These are phyloP conservation scores for Maconellicoccus hirsutus DNA, from an alignment of 1,140 invertebrate species.

Conservation along the genomic window DNA sequence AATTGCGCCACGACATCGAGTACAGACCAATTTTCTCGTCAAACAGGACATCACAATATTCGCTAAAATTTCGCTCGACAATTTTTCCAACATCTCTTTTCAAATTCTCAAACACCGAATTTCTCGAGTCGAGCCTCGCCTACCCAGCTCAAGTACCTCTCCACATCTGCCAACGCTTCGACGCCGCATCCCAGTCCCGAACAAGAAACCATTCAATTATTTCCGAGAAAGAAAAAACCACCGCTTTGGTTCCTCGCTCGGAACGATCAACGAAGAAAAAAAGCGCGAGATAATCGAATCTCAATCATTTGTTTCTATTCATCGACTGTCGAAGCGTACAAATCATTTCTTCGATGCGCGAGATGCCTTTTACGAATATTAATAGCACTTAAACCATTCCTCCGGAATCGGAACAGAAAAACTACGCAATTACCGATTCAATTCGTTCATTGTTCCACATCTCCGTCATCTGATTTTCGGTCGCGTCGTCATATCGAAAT, in stretches of 20 bases:
- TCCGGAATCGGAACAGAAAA: neutral
- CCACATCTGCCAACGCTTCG: too few relatives aligned
- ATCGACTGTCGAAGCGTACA: neutral
- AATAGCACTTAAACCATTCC: slow-evolving; percentile 9
- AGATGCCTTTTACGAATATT: neutral
- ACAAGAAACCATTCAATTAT: neutral
- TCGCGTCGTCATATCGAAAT: neutral
- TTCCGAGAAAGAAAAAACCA: too few relatives aligned
- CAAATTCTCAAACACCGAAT: slow-evolving; percentile 1
- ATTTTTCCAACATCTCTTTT: neutral
- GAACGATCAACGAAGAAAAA: too few relatives aligned
- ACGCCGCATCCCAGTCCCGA: too few relatives aligned
- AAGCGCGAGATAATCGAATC: neutral
- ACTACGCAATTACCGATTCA: slow-evolving; percentile 1
- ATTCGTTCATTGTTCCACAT: neutral
- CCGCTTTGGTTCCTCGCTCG: too few relatives aligned
- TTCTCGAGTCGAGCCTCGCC: too few relatives aligned
- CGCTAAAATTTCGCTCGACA: neutral
- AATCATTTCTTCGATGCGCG: neutral
- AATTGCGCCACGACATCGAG: too few relatives aligned
- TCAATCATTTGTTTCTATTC: slow-evolving; percentile 1
- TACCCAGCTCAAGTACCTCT: too few relatives aligned
- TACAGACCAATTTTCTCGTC: too few relatives aligned
- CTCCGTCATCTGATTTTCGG: neutral
- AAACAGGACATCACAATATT: too few relatives aligned